A percentile compares a stretch with the other conserved stretches of the same genome.
Evolutionary conservation across 2,113 vertebrate species (phyloP).

Genomic region (Phrynosoma blainvillii): DNA sequence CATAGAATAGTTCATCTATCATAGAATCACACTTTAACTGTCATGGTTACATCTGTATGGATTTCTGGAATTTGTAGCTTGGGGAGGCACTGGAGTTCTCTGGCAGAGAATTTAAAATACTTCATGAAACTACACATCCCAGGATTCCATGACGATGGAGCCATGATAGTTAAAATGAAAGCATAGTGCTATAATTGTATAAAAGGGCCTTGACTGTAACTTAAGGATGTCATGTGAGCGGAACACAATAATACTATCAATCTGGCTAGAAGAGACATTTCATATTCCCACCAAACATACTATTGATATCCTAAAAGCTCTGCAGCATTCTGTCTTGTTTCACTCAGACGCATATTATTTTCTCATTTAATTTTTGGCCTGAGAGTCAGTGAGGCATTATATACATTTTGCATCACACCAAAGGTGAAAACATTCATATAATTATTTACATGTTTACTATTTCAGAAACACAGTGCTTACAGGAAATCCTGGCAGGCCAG

Average conservation of each 20-base stretch:
- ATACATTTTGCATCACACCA: neutral
- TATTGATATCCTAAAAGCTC: neutral
- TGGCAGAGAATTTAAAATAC: no score
- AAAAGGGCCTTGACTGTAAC: neutral
- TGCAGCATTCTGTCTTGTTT: neutral
- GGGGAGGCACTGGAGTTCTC: no score
- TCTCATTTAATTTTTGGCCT: neutral
- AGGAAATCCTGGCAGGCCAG: constrained; percentile 89
- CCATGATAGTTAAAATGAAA: neutral
- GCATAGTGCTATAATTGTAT: neutral
- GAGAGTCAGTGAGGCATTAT: neutral
- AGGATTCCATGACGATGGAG: no score
- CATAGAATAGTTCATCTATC: no score
- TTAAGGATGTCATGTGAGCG: neutral
- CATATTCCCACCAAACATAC: neutral
- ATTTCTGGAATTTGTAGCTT: no score
- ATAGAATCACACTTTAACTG: no score
- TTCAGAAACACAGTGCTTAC: constrained; percentile 75
- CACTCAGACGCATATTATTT: neutral
- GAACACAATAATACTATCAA: neutral
- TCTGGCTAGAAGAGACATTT: neutral
- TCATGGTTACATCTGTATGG: no score
- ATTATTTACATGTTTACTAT: constrained; percentile 17
- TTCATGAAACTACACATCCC: no score
- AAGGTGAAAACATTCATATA: neutral